Base-by-base conservation (phyloP, 2,888 invertebrate species). In the Ceratothoa steindachneri region DNA sequence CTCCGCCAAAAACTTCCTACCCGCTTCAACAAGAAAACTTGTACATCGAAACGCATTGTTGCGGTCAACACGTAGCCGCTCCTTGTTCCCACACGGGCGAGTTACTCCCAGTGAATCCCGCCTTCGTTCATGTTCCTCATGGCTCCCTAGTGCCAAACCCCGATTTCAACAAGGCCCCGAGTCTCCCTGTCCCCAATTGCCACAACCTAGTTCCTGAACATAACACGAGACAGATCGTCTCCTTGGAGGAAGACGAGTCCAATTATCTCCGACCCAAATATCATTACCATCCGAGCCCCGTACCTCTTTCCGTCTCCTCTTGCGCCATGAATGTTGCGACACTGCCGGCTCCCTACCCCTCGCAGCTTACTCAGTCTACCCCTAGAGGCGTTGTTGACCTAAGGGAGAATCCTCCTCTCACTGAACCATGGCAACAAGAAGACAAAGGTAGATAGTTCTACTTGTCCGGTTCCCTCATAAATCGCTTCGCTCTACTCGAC, bases 401-500 rank as follows among this genome's bases (percentile, higher is more conserved):
- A 91, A 91, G 84, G 91, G 81, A 90, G 91, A 67, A 89, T 89
- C 83, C 90, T 90, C 83, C 84, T 90, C 80, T 89, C 89, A 83
- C 88, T 88, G 74, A 89, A 88, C 82, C 31, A 27, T 65, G 84
- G 85, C 64, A 85, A 85, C 71, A 84, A 76, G 83, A 84, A 70
- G 84, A 84, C 82, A n/a, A 60, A 60, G 60, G 60, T 60, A 60
- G 15, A 51, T 24, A 60, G 5, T 12, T 60, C 60, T 12, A 12
- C 60, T 60, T 60, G 5, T 41, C 7, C 5, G 15, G 5, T 41
- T 15, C 41, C 41, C 7, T 41, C 41, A 5, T 41, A 5, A 41
- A 15, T 9, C 41, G 41, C 41, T 41, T 41, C 41, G 5, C 41
- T 41, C 5, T 15, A 41, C 41, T n/a, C n/a, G n/a, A n/a, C n/a